Conservation (phyloP, 2,797 vertebrate species). For the Acrocephalus scirpaceus region DNA sequence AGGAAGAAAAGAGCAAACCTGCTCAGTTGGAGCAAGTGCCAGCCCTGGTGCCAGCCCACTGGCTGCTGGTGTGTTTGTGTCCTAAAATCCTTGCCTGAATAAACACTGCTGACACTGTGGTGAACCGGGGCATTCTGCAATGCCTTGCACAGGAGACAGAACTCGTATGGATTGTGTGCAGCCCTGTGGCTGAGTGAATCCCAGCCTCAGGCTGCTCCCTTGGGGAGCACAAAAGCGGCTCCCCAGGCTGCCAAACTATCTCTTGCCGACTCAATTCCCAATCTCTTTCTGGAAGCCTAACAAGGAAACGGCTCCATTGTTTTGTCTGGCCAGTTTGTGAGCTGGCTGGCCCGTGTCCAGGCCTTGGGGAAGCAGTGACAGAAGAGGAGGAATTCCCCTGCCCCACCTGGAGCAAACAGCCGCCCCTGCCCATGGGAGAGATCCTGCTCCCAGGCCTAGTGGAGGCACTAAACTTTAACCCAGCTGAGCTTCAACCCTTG, state of each 20-base stretch:
- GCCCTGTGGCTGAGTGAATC: accelerated
- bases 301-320: neutral
- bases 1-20: neutral
- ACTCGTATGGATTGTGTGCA: accelerated
- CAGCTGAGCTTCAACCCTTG: neutral
- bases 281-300: neutral
- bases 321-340: accelerated
- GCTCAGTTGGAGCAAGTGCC: neutral
- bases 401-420: neutral
- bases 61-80: neutral
- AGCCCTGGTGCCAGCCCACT: neutral
- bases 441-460: neutral
- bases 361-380: neutral
- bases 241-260: neutral
- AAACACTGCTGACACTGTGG: neutral
- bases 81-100: neutral
- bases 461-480: neutral
- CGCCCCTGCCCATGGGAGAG: neutral
- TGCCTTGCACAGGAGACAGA: neutral
- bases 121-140: neutral
- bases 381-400: slow-evolving; percentile 34
- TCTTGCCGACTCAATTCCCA: neutral
- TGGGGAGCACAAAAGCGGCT: neutral
- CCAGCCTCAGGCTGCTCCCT: neutral
- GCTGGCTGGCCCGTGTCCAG: neutral